These are phyloP conservation scores for Eriosoma lanigerum DNA, from an alignment of 1,140 invertebrate species.

Conservation along the genomic window DNA sequence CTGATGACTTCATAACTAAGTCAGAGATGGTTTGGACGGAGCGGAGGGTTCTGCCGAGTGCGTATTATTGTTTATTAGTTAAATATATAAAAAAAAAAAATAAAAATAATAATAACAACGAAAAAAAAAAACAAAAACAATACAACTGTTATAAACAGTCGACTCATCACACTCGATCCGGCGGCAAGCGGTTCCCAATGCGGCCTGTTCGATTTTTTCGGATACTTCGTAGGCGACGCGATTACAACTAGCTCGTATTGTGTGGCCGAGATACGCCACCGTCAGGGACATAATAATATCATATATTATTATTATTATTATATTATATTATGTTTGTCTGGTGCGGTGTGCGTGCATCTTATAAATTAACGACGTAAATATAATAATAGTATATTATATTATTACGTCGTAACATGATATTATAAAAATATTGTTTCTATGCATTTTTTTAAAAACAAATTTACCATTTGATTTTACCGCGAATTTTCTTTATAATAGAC, in stretches of 20 bases:
- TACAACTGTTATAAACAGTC: conserved; percentile 30
- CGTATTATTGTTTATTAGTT: conserved; percentile 42
- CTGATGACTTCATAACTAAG: conserved; percentile 16
- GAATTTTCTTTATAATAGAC: too few relatives aligned
- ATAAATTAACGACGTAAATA: too few relatives aligned
- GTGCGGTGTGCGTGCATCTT: too few relatives aligned
- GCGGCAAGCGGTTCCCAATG: conserved; percentile 2
- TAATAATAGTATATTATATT: too few relatives aligned
- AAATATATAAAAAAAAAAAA: not conserved
- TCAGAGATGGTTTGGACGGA: not conserved
- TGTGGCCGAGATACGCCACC: not conserved
- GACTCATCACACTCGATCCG: conserved; percentile 42
- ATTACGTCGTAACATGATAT: too few relatives aligned
- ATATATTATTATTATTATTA: too few relatives aligned
- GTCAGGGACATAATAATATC: too few relatives aligned
- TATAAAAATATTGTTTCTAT: too few relatives aligned
- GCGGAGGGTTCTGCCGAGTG: not conserved
- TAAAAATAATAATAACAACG: not conserved
- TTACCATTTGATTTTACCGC: too few relatives aligned
- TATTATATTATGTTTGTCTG: too few relatives aligned
- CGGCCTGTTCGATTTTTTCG: conserved; percentile 26
- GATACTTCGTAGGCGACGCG: conserved; percentile 7
- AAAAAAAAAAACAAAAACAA: conserved; percentile 6
- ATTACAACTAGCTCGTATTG: conserved; percentile 25
- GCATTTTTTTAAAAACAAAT: too few relatives aligned